Evolutionary conservation across 2,888 invertebrate species (phyloP), one percentile per base, ranked within the genome.

Genomic region (Octodonta nipae): DNA sequence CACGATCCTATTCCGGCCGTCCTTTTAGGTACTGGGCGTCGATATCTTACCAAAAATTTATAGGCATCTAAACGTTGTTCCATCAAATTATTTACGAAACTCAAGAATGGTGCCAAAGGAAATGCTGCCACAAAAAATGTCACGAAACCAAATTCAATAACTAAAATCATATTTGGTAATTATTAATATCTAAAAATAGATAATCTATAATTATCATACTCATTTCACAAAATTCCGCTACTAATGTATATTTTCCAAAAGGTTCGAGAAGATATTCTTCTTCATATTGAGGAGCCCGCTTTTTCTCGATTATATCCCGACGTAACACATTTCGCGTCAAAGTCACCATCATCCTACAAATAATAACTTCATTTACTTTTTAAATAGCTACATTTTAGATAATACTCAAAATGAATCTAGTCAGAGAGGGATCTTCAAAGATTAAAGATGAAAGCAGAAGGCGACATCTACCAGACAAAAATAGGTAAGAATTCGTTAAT

Each of bases 111-210:
- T n/a, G 73, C 75, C 29, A 78, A 55, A 2, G 76, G 75, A 51
- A 75, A 74, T 0, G 73, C 72, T 6, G 71, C 68, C 16, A 73
- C 73, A 52, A 75, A 77, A 30, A 76, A 63, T 2, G 73, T 73
- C 29, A 74, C 66, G 49, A 74, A 73, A 2, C 75, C 75, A 54
- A 68, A 75, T 56, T 76, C 75, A 26, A 75, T 63, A 25, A 72
- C 75, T 75, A 25, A 32, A 46, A 37, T 25, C 15, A 17, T 24
- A 30, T 15, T 36, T 13, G 30, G n/a, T n/a, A n/a, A n/a, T n/a
- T n/a, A 30, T 22, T 4, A 10, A 22, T 11, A 22, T 3, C 2
- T 22, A 22, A 22, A 22, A 3, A 22, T 22, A 10, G 3, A 10
- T 22, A 22, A 11, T 10, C 10, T n/a, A 22, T 4, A 22, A 22